Evolutionary conservation across 1,140 invertebrate genomes (phyloP), one percentile per base, ranked within the genome.

Genomic region (Bombus haemorrhoidalis): DNA sequence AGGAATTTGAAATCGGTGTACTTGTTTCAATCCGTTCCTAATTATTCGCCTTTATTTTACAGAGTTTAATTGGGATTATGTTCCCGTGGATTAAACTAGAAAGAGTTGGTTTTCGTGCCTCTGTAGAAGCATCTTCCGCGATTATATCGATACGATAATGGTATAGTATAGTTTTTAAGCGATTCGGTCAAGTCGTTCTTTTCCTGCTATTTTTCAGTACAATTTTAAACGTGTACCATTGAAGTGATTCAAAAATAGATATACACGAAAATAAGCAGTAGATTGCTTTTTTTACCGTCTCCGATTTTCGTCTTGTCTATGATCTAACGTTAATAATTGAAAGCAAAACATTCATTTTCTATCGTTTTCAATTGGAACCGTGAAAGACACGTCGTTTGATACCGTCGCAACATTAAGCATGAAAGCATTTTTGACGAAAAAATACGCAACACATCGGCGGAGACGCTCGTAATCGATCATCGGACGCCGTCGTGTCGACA

Each of bases 401-500:
- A 53, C 18, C 18, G 15, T 13, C 25, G 0, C 47, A 34, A 10
- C 18, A 53, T 53, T 47, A 8, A 32, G n/a, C n/a, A n/a, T 39
- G 13, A 18, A 39, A 59, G 5, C 13, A 39, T 39, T 76, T 59
- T 34, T 1, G 22, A 32, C 25, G 47, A 3, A 18, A 59, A 43
- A 74, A 37, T n/a, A 9, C 12, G 25, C 9, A 13, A 53, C 25
- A 53, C 72, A 66, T 37, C 39, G 25, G 0, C 2, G 59, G 12
- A 32, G 18, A 32, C 13, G 18, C 57, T n/a, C 22, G 41, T 76
- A 59, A 78, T 78, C 64, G 75, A 78, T 84, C 64, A 59, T 43
- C 25, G 6, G 34, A 22, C 28, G 43, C n/a, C 68, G 18, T 15
- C 28, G 10, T 41, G 74, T 62, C 8, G 53, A 34, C 34, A 28